These are phyloP conservation scores for Petroica traversi DNA, from an alignment of 2,113 vertebrate species.

Conservation along the genomic window DNA sequence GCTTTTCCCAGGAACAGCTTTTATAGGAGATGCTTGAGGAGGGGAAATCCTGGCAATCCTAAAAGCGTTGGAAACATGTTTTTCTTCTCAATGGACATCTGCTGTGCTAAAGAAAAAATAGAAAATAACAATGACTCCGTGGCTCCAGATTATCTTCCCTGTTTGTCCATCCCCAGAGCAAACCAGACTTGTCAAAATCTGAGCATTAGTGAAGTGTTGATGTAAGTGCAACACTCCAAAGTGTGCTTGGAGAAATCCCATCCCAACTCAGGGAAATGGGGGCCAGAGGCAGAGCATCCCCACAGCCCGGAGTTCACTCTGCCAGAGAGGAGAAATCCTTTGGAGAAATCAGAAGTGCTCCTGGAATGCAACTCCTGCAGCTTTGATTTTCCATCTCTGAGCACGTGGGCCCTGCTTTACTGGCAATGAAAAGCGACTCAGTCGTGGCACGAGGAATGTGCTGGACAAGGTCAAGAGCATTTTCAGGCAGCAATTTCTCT, in stretches of 20 bases:
- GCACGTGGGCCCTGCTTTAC: not conserved
- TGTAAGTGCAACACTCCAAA: not conserved
- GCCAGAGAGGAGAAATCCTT: not conserved
- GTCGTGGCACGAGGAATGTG: not conserved
- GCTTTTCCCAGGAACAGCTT: not conserved
- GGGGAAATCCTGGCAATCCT: not conserved
- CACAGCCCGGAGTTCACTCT: not conserved
- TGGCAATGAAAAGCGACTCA: not conserved
- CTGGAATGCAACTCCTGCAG: not conserved
- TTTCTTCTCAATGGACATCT: conserved; percentile 41
- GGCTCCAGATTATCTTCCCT: not conserved
- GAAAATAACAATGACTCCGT: conserved; percentile 3
- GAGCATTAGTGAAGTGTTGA: not conserved
- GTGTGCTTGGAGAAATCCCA: conserved; percentile 7
- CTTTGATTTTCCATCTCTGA: not conserved
- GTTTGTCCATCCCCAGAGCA: not conserved
- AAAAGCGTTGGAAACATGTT: conserved; percentile 12
- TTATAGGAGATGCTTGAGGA: not conserved
- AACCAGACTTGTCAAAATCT: conserved; percentile 1
- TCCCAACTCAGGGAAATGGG: not conserved
- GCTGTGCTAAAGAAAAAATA: conserved; percentile 15
- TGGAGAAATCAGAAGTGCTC: not conserved
- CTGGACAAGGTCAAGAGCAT: not conserved
- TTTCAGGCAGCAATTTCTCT: conserved; percentile 3
- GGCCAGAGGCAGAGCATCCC: not conserved